Percentiles rank a stretch among this genome's conserved stretches.
These are phyloP conservation scores for Pipistrellus pygmaeus DNA, from an alignment of 2,797 vertebrate genomes.

Conservation along the genomic window DNA sequence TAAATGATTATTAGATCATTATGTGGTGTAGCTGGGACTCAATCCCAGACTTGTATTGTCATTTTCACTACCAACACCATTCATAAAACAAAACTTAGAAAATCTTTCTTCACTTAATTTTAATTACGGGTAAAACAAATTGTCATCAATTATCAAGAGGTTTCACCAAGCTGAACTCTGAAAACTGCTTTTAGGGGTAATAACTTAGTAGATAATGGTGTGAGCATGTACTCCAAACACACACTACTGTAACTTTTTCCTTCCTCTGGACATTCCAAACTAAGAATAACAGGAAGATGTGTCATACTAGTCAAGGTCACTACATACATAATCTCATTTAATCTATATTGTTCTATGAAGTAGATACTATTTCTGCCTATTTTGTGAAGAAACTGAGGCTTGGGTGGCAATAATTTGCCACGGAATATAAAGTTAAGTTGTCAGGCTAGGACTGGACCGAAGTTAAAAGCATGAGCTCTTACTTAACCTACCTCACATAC, in stretches of 20 bases:
- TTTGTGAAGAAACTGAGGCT: conserved; percentile 36
- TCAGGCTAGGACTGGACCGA: not conserved
- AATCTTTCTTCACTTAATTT: conserved; percentile 48
- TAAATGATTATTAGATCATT: not conserved
- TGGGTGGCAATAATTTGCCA: not conserved
- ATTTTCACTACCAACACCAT: conserved; percentile 45
- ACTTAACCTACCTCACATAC: conserved; percentile 37
- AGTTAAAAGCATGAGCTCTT: conserved; percentile 36
- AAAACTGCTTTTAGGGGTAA: conserved; percentile 50
- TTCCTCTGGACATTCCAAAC: not conserved
- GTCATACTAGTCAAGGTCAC: not conserved
- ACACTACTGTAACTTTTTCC: not conserved
- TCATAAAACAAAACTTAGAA: conserved; percentile 55
- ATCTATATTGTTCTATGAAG: not conserved
- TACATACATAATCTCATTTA: not conserved
- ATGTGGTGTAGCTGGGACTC: not conserved
- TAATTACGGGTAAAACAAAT: conserved; percentile 19
- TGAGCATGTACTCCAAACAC: conserved; percentile 39
- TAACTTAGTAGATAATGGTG: not conserved
- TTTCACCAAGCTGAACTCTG: conserved; percentile 51
- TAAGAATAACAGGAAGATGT: conserved; percentile 62
- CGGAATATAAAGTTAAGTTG: conserved; percentile 58
- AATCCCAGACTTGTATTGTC: conserved; percentile 38
- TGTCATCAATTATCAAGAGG: conserved; percentile 34
- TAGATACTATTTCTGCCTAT: conserved; percentile 42